Evolutionary conservation across 2,888 invertebrate genomes (phyloP).

Genomic region (Pedicia rivosa): DNA sequence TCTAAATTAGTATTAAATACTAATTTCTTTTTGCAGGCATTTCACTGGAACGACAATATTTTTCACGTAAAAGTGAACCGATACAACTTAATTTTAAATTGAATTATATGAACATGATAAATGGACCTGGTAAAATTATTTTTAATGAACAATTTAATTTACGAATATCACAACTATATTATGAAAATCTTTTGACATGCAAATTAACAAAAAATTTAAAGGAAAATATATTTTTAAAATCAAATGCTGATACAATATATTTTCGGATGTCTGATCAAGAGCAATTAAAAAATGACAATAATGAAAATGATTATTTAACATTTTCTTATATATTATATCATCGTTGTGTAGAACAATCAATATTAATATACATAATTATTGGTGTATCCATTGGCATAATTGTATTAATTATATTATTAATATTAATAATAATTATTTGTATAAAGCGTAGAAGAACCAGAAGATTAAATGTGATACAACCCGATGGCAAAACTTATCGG

Average conservation of each 20-base stretch:
- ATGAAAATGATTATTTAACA: slow-evolving; percentile 10
- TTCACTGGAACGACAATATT: slow-evolving; percentile 1
- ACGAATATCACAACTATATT: slow-evolving; percentile 15
- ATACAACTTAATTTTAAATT: slow-evolving; percentile 26
- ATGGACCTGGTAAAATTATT: slow-evolving; percentile 18
- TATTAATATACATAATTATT: slow-evolving; percentile 31
- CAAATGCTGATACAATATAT: slow-evolving; percentile 20
- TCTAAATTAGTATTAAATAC: background rate
- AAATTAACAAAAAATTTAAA: slow-evolving; percentile 17
- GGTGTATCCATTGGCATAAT: slow-evolving; percentile 33
- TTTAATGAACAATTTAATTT: slow-evolving; percentile 23
- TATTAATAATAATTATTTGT: slow-evolving; percentile 32
- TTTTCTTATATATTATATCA: slow-evolving; percentile 21
- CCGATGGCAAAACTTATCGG: slow-evolving; percentile 65
- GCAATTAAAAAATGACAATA: background rate
- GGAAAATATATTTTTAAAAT: slow-evolving; percentile 21
- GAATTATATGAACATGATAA: slow-evolving; percentile 19
- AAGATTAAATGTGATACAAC: slow-evolving; percentile 51
- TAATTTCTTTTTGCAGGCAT: too few relatives aligned
- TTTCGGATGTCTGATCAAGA: slow-evolving; percentile 13
- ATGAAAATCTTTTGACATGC: slow-evolving; percentile 18
- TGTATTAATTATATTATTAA: slow-evolving; percentile 28
- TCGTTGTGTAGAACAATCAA: slow-evolving; percentile 21
- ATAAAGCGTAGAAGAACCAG: slow-evolving; percentile 41
- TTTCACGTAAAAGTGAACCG: slow-evolving; percentile 4